Base-by-base conservation (phyloP, 2,113 vertebrate genomes). In the Catharus minimus region DNA sequence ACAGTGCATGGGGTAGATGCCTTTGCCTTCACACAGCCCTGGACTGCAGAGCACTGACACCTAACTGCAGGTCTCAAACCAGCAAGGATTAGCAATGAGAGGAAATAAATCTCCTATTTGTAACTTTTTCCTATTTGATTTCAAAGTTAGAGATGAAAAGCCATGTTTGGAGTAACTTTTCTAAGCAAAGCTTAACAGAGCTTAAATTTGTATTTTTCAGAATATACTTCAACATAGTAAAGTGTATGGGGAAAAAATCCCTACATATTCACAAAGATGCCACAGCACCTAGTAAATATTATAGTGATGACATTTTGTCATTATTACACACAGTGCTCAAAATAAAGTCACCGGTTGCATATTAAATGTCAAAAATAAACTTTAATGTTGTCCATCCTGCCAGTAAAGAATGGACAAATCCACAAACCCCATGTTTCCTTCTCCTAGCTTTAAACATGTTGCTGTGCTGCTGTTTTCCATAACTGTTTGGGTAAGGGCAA, bases 191-290 rank as follows among this genome's bases (percentile, higher is more conserved):
- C 36, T 74, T 49, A 66, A n/a, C 17, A 11, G n/a, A 72, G 5
- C 27, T 58, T 39, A 68, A 65, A 55, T 32, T 19, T 1, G 0
- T 71, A 39, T 43, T 65, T 80, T 66, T 50, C 44, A 62, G 41
- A 77, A 77, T 24, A 44, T 13, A 46, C 1, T 64, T 67, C 57
- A 61, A 43, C 12, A 84, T 3, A 47, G 44, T 27, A 38, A 86
- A 36, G 1, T 16, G 1, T 23, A 36, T 3, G 9, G 19, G 5
- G 53, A 60, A 69, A 30, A 79, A 41, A 0, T 0, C 2, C 23
- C 19, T 41, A 43, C 4, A 56, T 32, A 55, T 27, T 82, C 11
- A 72, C 47, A 36, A 68, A 65, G 49, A 81, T 53, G 24, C 9
- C 21, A n/a, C 12, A 47, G 13, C 11, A 68, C 3, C 2, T 60